Percentiles rank a stretch among this genome's conserved stretches.
phyloP scores from a whole-genome alignment of 2,113 vertebrate genomes.

The Pachycephala philippinensis region DNA sequence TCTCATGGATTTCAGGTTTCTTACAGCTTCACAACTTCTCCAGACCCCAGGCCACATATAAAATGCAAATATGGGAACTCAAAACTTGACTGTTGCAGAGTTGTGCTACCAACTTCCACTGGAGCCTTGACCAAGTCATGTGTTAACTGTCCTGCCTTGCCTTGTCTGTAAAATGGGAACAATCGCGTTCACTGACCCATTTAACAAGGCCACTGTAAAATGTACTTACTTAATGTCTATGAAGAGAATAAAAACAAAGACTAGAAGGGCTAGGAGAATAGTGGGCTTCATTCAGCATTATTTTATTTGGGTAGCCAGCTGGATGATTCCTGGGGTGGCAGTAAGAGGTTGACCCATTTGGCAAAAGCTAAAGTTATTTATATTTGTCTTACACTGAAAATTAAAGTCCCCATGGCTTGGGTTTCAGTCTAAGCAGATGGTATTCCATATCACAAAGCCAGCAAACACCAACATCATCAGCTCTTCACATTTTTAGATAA shows the following conservation, averaged over 20 bases:
- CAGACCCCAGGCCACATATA: not conserved
- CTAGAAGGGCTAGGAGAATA: not conserved
- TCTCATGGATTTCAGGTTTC: not conserved
- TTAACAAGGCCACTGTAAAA: not conserved
- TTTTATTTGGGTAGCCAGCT: constrained; percentile 18
- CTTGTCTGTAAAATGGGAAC: not conserved
- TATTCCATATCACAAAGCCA: not conserved
- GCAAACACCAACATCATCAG: not conserved
- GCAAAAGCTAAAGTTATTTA: constrained; percentile 15
- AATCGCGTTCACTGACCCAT: not conserved
- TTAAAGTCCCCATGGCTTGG: not conserved
- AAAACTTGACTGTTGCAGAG: not conserved
- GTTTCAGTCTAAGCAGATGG: not conserved
- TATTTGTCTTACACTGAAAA: not conserved
- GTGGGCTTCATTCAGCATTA: not conserved
- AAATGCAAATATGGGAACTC: not conserved
- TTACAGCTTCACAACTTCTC: not conserved
- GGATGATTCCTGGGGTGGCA: constrained; percentile 6
- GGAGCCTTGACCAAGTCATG: not conserved
- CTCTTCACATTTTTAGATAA: not conserved
- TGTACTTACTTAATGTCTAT: not conserved
- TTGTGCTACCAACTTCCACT: not conserved
- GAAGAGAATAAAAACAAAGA: not conserved
- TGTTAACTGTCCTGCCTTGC: not conserved
- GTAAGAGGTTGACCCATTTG: constrained; percentile 27